Conservation (phyloP, 1,140 invertebrate genomes). For the Lethrus apterus region DNA sequence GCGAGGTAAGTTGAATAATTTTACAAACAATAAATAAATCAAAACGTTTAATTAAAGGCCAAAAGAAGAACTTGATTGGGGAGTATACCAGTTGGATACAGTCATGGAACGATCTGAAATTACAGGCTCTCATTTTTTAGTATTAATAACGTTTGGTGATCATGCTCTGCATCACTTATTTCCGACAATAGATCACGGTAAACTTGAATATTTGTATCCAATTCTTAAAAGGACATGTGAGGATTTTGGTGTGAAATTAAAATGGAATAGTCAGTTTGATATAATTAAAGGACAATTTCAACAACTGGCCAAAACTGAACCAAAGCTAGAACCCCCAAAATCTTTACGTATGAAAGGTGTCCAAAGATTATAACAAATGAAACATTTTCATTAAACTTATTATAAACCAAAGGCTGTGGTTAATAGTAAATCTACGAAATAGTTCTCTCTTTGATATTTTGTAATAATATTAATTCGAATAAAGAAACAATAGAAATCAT, state of each 20-base stretch:
- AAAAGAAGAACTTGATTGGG: slow-evolving; percentile 57
- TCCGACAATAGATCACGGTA: slow-evolving; percentile 62
- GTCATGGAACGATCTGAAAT: slow-evolving; percentile 64
- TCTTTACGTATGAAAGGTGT: slow-evolving; percentile 1
- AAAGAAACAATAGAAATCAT: too few relatives aligned
- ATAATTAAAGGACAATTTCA: slow-evolving; percentile 60
- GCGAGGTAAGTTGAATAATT: slow-evolving; percentile 41
- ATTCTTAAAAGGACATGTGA: slow-evolving; percentile 58
- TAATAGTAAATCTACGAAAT: too few relatives aligned
- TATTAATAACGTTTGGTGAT: slow-evolving; percentile 65
- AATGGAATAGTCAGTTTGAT: slow-evolving; percentile 50
- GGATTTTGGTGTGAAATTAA: slow-evolving; percentile 57
- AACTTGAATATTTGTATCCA: slow-evolving; percentile 57
- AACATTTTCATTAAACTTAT: too few relatives aligned
- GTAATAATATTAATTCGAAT: too few relatives aligned
- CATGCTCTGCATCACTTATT: slow-evolving; percentile 76
- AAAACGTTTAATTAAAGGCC: slow-evolving; percentile 21
- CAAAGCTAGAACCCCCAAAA: slow-evolving; percentile 35
- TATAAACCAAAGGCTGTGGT: too few relatives aligned
- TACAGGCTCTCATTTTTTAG: slow-evolving; percentile 59
- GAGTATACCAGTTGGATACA: slow-evolving; percentile 67
- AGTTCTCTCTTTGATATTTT: too few relatives aligned
- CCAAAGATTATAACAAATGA: too few relatives aligned
- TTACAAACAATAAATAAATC: not conserved
- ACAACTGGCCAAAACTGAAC: slow-evolving; percentile 51